phyloP scores from a whole-genome alignment of 1,140 invertebrate species.

The Caenorhabditis tropicalis region DNA sequence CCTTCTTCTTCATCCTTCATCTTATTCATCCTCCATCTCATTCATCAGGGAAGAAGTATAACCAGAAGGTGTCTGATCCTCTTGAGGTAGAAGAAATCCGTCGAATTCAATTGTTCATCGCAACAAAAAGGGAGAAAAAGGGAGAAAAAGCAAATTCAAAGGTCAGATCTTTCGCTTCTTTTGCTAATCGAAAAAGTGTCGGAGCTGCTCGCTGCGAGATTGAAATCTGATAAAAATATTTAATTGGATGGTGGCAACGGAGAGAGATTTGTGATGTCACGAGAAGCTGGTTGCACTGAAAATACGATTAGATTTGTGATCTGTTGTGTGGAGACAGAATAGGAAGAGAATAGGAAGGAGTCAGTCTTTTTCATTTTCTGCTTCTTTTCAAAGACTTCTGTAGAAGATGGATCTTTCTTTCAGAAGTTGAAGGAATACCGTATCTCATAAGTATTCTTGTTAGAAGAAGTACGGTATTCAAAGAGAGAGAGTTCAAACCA shows the following conservation, averaged over 20 bases:
- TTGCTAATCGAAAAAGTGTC: conserved; percentile 30
- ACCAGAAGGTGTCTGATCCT: not conserved
- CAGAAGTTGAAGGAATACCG: too few species aligned
- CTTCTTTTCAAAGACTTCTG: not conserved
- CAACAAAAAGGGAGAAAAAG: too few species aligned
- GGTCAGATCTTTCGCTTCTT: not conserved
- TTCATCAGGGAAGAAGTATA: not conserved
- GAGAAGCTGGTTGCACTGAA: not conserved
- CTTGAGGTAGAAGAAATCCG: not conserved
- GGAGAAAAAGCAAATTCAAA: not conserved
- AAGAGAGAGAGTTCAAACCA: too few species aligned
- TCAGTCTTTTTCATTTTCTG: not conserved
- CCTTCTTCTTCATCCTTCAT: not conserved
- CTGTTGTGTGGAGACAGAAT: not conserved
- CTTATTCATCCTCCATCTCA: not conserved
- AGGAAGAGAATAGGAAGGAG: not conserved
- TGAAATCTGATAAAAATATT: conserved; percentile 36
- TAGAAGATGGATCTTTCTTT: too few species aligned
- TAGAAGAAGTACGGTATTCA: too few species aligned
- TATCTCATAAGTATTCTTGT: too few species aligned
- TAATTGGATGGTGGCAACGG: conserved; percentile 18
- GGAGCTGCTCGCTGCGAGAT: not conserved
- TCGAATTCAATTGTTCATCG: not conserved
- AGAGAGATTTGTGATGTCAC: conserved; percentile 28
- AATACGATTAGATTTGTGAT: not conserved